Base-by-base conservation (phyloP, 2,888 invertebrate genomes). In the Dolichopus griseipennis region DNA sequence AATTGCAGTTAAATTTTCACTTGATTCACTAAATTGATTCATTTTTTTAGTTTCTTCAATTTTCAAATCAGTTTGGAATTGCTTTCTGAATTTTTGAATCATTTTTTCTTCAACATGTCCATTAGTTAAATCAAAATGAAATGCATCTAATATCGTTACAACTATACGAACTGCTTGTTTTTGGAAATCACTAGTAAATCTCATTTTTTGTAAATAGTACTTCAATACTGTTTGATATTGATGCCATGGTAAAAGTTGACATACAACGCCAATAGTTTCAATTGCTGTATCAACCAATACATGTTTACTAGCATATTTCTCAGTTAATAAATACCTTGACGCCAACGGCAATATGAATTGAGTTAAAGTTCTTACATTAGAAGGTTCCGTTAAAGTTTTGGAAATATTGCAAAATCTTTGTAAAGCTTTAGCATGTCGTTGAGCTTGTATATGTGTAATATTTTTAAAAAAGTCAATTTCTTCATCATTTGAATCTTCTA, bases 401-500 rank as follows among this genome's bases (percentile, higher is more conserved):
- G 87, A 85, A 8, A 89, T 79, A 72, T 86, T 85, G 70, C 87
- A 87, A 76, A 93, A 90, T 75, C 90, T 91, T 20, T 90, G 79
- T 65, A 97, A 78, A 0, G 95, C 97, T 75, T 93, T 86, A 0
- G 91, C 90, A 76, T 93, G 89, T 70, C 95, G 86, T 78, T 96
- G 94, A 68, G 90, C 82, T 83, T 97, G 92, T 65, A 93, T 80
- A 82, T 98, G 97, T 34, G 88, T 87, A 76, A 96, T 88, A 78
- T 97, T 97, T 76, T 94, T 93, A 78, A 96, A 97, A 84, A 98
- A 96, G 80, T 98, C 97, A 0, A 91, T 89, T 79, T 97, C 96
- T 10, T 85, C 79, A 78, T 97, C 95, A 85, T 75, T 73, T 2
- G 70, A 68, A 75, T 90, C 89, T 0, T 87, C 84, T 43, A 92